Conservation (phyloP, 2,113 vertebrate genomes). For the Mesocricetus auratus region DNA sequence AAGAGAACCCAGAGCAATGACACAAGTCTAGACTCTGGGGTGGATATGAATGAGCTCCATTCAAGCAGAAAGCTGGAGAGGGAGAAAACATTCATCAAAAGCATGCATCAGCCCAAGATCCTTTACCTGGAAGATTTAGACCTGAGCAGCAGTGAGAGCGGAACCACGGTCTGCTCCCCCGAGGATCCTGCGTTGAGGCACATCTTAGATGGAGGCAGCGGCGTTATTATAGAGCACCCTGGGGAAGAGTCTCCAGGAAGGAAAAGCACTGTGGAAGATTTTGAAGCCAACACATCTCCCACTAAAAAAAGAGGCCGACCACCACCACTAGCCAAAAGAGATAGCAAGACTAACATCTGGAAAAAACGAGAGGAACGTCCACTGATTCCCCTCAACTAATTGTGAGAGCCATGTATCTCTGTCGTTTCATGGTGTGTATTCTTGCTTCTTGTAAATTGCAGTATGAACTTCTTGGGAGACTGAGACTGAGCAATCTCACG, state of each 20-base stretch:
- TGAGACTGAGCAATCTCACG: slow-evolving; percentile 73
- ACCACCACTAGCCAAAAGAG: slow-evolving; percentile 81
- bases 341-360: slow-evolving; percentile 89
- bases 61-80: slow-evolving; percentile 90
- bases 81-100: slow-evolving; percentile 92
- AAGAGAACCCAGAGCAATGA: slow-evolving; percentile 95
- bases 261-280: slow-evolving; percentile 77
- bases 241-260: slow-evolving; percentile 82
- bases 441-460: slow-evolving; percentile 81
- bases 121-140: slow-evolving; percentile 93
- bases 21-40: slow-evolving; percentile 97
- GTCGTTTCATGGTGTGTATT: slow-evolving; percentile 53
- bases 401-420: slow-evolving; percentile 53
- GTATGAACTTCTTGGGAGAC: slow-evolving; percentile 72
- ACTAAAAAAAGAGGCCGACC: slow-evolving; percentile 84
- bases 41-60: slow-evolving; percentile 97
- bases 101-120: slow-evolving; percentile 89
- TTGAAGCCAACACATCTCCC: slow-evolving; percentile 82
- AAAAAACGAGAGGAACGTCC: slow-evolving; percentile 90
- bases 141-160: slow-evolving; percentile 96
- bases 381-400: slow-evolving; percentile 87
- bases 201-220: slow-evolving; percentile 88
- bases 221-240: slow-evolving; percentile 74
- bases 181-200: slow-evolving; percentile 93
- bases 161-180: slow-evolving; percentile 93